Evolutionary conservation across 2,888 invertebrate species (phyloP).

Genomic region (Phorcus lineatus): DNA sequence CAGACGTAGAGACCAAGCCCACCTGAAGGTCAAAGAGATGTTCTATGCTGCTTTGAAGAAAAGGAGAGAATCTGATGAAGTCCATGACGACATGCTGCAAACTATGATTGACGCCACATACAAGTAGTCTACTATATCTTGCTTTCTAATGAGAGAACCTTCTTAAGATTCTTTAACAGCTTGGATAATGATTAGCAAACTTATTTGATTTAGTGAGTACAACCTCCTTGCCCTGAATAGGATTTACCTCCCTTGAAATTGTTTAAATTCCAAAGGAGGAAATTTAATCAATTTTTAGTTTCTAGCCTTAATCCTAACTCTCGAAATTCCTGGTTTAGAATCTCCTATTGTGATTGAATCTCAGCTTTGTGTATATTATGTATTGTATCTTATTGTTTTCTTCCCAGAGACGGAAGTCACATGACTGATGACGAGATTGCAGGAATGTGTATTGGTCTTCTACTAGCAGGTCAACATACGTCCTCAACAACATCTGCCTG

Average conservation of each 20-base stretch:
- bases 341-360: too few species aligned
- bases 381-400: too few species aligned
- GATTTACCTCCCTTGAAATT: too few species aligned
- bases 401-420: constrained; percentile 57
- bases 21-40: constrained; percentile 61
- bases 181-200: not conserved
- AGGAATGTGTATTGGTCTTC: constrained; percentile 69
- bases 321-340: too few species aligned
- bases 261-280: too few species aligned
- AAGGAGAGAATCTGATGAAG: constrained; percentile 49
- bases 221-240: too few species aligned
- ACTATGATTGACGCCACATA: constrained; percentile 67
- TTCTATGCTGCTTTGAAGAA: constrained; percentile 61
- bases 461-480: constrained; percentile 72
- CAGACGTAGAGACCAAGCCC: constrained; percentile 64
- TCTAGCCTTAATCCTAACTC: too few species aligned
- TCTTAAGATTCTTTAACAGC: not conserved
- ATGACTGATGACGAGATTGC: constrained; percentile 69
- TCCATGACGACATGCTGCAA: constrained; percentile 67
- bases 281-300: too few species aligned
- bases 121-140: constrained; percentile 48
- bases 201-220: not conserved
- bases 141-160: not conserved
- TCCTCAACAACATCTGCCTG: constrained; percentile 71
- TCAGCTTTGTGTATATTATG: too few species aligned